Conservation (phyloP, 2,797 vertebrate genomes). For the Rousettus madagascariensis region DNA sequence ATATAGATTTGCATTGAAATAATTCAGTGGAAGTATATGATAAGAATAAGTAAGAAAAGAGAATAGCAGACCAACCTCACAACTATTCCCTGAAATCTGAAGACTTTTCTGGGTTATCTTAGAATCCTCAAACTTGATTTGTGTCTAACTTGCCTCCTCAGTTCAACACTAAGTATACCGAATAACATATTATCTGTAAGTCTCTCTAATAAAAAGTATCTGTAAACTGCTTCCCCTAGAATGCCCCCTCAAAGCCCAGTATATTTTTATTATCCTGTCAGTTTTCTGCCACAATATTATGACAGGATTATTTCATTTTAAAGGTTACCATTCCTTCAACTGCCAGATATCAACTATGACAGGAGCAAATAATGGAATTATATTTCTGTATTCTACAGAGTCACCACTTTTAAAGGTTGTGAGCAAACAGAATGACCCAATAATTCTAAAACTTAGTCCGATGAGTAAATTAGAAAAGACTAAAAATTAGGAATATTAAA, state of each 20-base stretch:
- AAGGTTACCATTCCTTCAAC: slow-evolving; percentile 65
- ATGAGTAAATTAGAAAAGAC: slow-evolving; percentile 56
- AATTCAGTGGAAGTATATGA: neutral
- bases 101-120: neutral
- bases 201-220: slow-evolving; percentile 61
- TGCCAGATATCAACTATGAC: slow-evolving; percentile 48
- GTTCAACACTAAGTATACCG: slow-evolving; percentile 19
- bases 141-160: slow-evolving; percentile 38
- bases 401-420: slow-evolving; percentile 47
- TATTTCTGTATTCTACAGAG: slow-evolving; percentile 57
- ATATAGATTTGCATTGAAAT: neutral
- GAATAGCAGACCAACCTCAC: neutral
- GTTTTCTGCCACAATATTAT: slow-evolving; percentile 55
- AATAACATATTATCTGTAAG: slow-evolving; percentile 38
- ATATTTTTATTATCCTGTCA: slow-evolving; percentile 64
- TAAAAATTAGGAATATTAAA: slow-evolving; percentile 45
- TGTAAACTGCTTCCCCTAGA: slow-evolving; percentile 39
- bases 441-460: slow-evolving; percentile 52
- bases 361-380: slow-evolving; percentile 36
- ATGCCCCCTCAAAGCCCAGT: slow-evolving; percentile 51
- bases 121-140: slow-evolving; percentile 45
- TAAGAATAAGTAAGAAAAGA: neutral
- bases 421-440: slow-evolving; percentile 49
- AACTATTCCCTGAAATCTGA: slow-evolving; percentile 11
- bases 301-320: slow-evolving; percentile 73